Evolutionary conservation across 1,140 invertebrate species (phyloP), one percentile per base, ranked within the genome.

Genomic region (Scaptomyza montana): DNA sequence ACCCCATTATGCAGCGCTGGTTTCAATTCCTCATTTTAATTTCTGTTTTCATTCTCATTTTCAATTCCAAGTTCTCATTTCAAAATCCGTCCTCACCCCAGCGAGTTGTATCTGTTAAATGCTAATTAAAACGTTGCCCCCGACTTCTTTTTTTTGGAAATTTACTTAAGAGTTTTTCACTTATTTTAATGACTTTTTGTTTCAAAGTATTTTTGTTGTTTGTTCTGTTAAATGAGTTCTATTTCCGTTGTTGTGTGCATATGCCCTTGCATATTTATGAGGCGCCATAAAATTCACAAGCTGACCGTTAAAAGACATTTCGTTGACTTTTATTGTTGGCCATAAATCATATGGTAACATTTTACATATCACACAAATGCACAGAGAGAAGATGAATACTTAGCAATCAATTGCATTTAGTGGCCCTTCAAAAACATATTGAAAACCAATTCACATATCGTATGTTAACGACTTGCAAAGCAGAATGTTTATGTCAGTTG

Each of bases 101-200:
- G 10, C 10, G 3, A 41, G 55, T 50, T 54, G 36, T 57, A 61
- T 61, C 13, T 56, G 13, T 59, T 46, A 41, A 68, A 33, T 47
- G 69, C 68, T 76, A 85, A 85, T 81, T 81, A 78, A 86, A 86
- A 75, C 71, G 39, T 51, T 41, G 19, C 39, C 30, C 46, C 13
- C 62, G 2, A 9, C 36, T 61, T 25, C 2, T 0, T 25, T 51
- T 62, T 36, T 19, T 21, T 46, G 66, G 53, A 46, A 60, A 41
- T 70, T 5, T 36, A 60, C 41, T 60, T 70, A 28, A 49, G 54
- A 61, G 59, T 54, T 74, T 74, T 69, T 36, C 2, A 45, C 53
- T 69, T 69, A 10, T 61, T 73, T 73, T 62, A 51, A 53, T 46
- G 54, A 50, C 59, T 19, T 6, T 54, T 5, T 4, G 21, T 51